These are phyloP conservation scores for Sebastes diaconus DNA, from an alignment of 2,797 vertebrate species.

Conservation along the genomic window DNA sequence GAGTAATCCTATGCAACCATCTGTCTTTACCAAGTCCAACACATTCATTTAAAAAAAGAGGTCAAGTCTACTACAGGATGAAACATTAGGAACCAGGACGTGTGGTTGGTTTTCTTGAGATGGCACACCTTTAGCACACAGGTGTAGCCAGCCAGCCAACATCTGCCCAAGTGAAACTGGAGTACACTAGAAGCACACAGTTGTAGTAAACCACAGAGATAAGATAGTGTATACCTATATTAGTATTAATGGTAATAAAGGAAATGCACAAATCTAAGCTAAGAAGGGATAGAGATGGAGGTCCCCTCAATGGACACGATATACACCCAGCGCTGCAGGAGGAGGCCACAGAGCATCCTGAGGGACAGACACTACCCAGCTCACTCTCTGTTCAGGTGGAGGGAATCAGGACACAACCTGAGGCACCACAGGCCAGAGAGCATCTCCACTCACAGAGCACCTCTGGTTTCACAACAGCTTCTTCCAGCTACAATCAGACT, in stretches of 20 bases:
- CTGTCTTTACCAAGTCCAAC: not conserved
- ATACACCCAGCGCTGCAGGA: too few relatives aligned
- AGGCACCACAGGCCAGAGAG: too few relatives aligned
- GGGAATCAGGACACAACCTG: too few relatives aligned
- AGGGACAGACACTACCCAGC: too few relatives aligned
- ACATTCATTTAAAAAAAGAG: not conserved
- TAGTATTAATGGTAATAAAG: not conserved
- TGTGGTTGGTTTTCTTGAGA: not conserved
- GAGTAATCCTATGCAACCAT: not conserved
- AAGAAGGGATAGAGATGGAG: too few relatives aligned
- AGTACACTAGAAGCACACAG: not conserved
- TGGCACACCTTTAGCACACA: constrained; percentile 70
- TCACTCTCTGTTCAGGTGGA: too few relatives aligned
- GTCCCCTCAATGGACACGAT: too few relatives aligned
- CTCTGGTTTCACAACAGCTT: too few relatives aligned
- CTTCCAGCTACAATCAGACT: too few relatives aligned
- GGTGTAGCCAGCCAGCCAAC: constrained; percentile 5
- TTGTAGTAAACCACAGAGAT: not conserved
- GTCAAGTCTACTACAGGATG: constrained; percentile 5
- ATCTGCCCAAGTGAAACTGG: not conserved
- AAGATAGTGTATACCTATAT: too few relatives aligned
- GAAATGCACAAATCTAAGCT: not conserved
- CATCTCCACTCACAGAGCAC: too few relatives aligned
- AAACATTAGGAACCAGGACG: constrained; percentile 40
- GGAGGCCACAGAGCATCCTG: too few relatives aligned